These are phyloP conservation scores for Caenorhabditis wallacei DNA, from an alignment of 2,888 invertebrate species.

Conservation along the genomic window DNA sequence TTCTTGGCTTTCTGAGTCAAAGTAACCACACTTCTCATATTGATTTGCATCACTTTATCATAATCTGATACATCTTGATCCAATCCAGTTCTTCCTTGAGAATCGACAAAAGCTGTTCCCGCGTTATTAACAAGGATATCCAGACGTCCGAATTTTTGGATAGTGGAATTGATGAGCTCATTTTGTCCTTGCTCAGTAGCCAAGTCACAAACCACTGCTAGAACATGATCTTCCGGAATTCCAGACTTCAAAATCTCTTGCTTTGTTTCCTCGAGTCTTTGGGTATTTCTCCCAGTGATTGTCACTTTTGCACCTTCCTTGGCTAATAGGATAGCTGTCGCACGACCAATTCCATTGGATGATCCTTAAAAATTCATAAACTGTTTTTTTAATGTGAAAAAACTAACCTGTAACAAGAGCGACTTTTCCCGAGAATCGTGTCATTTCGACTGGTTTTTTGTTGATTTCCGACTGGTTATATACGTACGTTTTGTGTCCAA, in stretches of 20 bases:
- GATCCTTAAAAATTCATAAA: slow-evolving; percentile 54
- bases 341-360: slow-evolving; percentile 68
- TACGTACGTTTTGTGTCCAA: neutral
- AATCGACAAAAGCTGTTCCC: slow-evolving; percentile 20
- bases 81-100: slow-evolving; percentile 3
- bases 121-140: slow-evolving; percentile 48
- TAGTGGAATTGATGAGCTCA: slow-evolving; percentile 22
- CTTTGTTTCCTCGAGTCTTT: slow-evolving; percentile 55
- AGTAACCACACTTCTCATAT: neutral
- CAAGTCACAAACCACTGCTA: slow-evolving; percentile 18
- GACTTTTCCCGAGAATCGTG: slow-evolving; percentile 25
- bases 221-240: slow-evolving; percentile 5
- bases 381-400: neutral
- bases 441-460: neutral
- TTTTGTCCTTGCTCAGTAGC: slow-evolving; percentile 13
- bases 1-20: neutral
- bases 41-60: neutral
- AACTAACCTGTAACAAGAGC: slow-evolving; percentile 30
- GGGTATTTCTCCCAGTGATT: slow-evolving; percentile 63
- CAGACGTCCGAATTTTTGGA: slow-evolving; percentile 30
- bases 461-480: neutral
- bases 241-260: slow-evolving; percentile 6
- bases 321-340: slow-evolving; percentile 60
- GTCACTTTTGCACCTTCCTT: slow-evolving; percentile 68
- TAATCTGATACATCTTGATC: slow-evolving; percentile 4